A percentile compares a stretch with the other conserved stretches of the same genome.
These are phyloP conservation scores for Nothobranchius furzeri DNA, from an alignment of 2,113 vertebrate species.

Conservation along the genomic window DNA sequence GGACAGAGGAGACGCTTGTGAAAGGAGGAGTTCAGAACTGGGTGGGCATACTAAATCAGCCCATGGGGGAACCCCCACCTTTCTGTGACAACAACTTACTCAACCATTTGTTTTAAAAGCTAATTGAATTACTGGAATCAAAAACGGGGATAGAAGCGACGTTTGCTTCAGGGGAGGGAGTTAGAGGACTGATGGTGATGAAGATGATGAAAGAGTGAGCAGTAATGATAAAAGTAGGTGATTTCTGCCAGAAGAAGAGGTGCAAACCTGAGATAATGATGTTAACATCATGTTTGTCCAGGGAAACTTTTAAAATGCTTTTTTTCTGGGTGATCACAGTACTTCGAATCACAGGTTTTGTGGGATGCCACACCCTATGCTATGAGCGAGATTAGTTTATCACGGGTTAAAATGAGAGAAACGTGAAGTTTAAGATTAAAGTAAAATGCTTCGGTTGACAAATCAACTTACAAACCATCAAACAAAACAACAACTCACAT, in stretches of 20 bases:
- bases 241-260: not conserved
- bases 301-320: not conserved
- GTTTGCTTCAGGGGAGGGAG: slow-evolving; percentile 41
- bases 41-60: slow-evolving; percentile 68
- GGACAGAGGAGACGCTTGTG: slow-evolving; percentile 20
- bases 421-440: too few species aligned
- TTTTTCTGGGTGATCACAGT: not conserved
- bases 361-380: too few species aligned
- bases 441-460: too few species aligned
- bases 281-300: not conserved
- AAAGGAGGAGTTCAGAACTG: slow-evolving; percentile 34
- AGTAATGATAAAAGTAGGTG: slow-evolving; percentile 22
- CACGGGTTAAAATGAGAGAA: too few species aligned
- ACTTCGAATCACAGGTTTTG: too few species aligned
- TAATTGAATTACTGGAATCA: slow-evolving; percentile 68
- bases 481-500: too few species aligned
- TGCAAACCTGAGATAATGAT: slow-evolving; percentile 5
- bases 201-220: slow-evolving; percentile 63
- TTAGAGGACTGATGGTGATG: slow-evolving; percentile 56
- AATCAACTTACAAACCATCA: too few species aligned
- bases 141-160: slow-evolving; percentile 52
- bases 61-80: slow-evolving; percentile 32
- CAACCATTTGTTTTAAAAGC: slow-evolving; percentile 64
- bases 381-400: too few species aligned
- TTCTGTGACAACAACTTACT: slow-evolving; percentile 14